Conservation (phyloP, 2,888 invertebrate genomes). For the Drosophila mercatorum region DNA sequence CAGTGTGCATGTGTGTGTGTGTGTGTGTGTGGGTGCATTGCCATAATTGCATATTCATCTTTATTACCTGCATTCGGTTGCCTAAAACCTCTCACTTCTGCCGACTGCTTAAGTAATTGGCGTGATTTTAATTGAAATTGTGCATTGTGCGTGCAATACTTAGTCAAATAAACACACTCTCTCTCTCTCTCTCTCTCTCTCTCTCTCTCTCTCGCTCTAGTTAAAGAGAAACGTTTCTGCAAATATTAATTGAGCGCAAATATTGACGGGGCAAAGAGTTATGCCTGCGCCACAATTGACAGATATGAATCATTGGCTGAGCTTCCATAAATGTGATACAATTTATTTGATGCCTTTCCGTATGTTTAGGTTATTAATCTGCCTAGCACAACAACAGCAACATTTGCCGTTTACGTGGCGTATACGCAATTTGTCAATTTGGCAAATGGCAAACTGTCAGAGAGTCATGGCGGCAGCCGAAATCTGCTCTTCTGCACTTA, state of each 20-base stretch:
- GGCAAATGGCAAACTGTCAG: slow-evolving; percentile 15
- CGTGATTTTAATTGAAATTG: slow-evolving; percentile 46
- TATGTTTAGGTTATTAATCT: slow-evolving; percentile 9
- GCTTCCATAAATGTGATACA: slow-evolving; percentile 3
- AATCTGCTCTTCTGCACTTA: slow-evolving; percentile 17
- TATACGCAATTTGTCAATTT: slow-evolving; percentile 29
- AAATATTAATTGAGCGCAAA: slow-evolving; percentile 35
- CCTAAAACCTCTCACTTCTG: background rate
- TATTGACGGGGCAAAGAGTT: slow-evolving; percentile 9
- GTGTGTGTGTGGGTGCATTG: background rate
- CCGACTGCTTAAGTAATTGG: slow-evolving; percentile 5
- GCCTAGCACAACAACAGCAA: background rate
- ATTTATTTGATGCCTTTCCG: slow-evolving; percentile 18
- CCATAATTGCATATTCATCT: slow-evolving; percentile 8
- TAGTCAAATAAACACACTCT: slow-evolving; percentile 31
- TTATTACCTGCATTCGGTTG: background rate
- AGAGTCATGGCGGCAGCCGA: slow-evolving; percentile 4
- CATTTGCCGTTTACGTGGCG: slow-evolving; percentile 8
- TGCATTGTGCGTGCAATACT: slow-evolving; percentile 49
- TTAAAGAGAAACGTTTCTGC: slow-evolving; percentile 6
- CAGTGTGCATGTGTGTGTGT: background rate
- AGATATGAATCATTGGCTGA: slow-evolving; percentile 12
- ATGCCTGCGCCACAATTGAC: slow-evolving; percentile 6
- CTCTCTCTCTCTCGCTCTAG: too few relatives aligned
- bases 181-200: too few relatives aligned